These are phyloP conservation scores for Scaptomyza hsui DNA, from an alignment of 1,140 invertebrate species.

Conservation along the genomic window DNA sequence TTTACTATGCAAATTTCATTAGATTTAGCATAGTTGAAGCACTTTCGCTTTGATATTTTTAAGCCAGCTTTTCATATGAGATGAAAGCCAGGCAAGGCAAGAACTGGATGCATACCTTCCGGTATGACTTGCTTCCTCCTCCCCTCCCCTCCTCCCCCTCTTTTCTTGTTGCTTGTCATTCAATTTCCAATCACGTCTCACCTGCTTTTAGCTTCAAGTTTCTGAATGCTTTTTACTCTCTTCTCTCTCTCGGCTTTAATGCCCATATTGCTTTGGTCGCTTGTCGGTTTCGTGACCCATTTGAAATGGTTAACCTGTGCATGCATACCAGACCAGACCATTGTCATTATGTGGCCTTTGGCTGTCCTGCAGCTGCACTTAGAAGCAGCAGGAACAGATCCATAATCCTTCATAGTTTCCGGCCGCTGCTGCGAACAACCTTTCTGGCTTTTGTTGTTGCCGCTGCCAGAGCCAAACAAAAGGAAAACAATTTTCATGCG, in stretches of 20 bases:
- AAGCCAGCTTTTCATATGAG: slow-evolving; percentile 2
- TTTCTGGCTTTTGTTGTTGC: slow-evolving; percentile 58
- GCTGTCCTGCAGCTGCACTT: slow-evolving; percentile 33
- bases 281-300: slow-evolving; percentile 35
- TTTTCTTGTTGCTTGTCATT: slow-evolving; percentile 12
- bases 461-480: slow-evolving; percentile 56
- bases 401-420: slow-evolving; percentile 76
- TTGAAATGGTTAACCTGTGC: slow-evolving; percentile 22
- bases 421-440: slow-evolving; percentile 67
- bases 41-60: slow-evolving; percentile 24
- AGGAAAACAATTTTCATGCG: slow-evolving; percentile 80
- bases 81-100: neutral
- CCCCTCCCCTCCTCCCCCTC: neutral
- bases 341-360: slow-evolving; percentile 59
- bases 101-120: slow-evolving; percentile 15
- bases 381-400: slow-evolving; percentile 11
- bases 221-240: no score
- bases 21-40: slow-evolving; percentile 15
- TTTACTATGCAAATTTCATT: slow-evolving; percentile 13
- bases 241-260: no score
- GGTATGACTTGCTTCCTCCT: neutral
- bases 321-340: slow-evolving; percentile 11
- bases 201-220: neutral
- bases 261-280: slow-evolving; percentile 8
- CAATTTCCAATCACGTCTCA: slow-evolving; percentile 40